Evolutionary conservation across 2,113 vertebrate genomes (phyloP), one percentile per base, ranked within the genome.

Genomic region (Propithecus coquereli): DNA sequence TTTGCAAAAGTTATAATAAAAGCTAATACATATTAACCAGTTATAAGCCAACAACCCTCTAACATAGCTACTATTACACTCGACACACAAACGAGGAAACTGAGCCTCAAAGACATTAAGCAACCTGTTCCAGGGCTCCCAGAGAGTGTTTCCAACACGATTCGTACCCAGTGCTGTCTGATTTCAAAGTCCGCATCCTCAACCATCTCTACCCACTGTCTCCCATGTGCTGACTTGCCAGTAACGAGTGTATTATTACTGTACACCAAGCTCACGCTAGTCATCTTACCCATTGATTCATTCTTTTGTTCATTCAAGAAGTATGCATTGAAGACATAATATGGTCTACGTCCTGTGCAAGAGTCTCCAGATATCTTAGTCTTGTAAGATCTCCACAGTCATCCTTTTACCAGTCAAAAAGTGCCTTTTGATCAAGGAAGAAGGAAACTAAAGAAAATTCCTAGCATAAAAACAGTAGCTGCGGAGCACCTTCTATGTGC

Each of bases 341-440:
- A 1, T 20, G 32, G 14, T 40, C 71, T 2, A 13, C 0, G 0
- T 13, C 54, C 54, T 3, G 2, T 8, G 18, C n/a, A 3, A 4
- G 17, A 13, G 30, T 23, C 20, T 40, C 5, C 34, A 14, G 22
- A 40, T 16, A 52, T 4, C n/a, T 59, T 5, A 11, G 71, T 37
- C 32, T 25, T 25, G 8, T 27, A 5, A 9, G 45, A 47, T 10
- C 25, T 17, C 30, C 59, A 22, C 3, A 2, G 40, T 18, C 37
- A 20, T 7, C 6, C 14, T 13, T 80, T 57, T 6, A 43, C 43
- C 61, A 9, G n/a, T 40, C 17, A 59, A 22, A 63, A 65, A 12
- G 27, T 27, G 25, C 47, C n/a, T 86, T 23, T 34, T n/a, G 34
- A 6, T 47, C 47, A 61, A 34, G 2, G 25, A 4, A 18, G 5